Conservation (phyloP, 2,113 vertebrate genomes). For the Pteronura brasiliensis region DNA sequence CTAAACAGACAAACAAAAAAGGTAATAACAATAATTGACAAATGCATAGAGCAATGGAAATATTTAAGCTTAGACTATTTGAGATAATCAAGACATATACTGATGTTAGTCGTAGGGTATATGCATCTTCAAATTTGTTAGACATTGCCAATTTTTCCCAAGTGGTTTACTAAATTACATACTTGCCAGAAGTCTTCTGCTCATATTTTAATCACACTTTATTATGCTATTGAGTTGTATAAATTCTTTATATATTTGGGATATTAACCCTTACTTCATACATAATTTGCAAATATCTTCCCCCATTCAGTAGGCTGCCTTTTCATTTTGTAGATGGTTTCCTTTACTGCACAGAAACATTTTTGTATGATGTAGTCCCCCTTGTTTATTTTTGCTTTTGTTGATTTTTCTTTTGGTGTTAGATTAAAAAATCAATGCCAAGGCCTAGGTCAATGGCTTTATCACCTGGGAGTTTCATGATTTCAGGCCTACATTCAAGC, state of each 20-base stretch:
- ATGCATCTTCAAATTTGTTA: neutral
- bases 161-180: neutral
- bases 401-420: neutral
- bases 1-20: neutral
- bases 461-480: neutral
- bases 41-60: neutral
- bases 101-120: neutral
- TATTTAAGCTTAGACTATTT: neutral
- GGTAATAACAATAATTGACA: neutral
- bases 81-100: neutral
- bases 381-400: neutral
- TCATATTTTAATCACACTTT: neutral
- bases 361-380: neutral
- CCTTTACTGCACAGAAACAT: neutral
- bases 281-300: neutral
- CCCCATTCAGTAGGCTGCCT: neutral
- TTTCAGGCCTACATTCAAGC: neutral
- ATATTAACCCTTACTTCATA: neutral
- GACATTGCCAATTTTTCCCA: neutral
- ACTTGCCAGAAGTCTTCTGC: neutral
- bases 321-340: neutral
- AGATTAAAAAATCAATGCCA: neutral
- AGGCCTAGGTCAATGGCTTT: neutral
- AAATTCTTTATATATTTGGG: neutral
- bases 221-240: neutral